phyloP scores from a whole-genome alignment of 2,888 invertebrate genomes.

The Mactromeris polynyma region DNA sequence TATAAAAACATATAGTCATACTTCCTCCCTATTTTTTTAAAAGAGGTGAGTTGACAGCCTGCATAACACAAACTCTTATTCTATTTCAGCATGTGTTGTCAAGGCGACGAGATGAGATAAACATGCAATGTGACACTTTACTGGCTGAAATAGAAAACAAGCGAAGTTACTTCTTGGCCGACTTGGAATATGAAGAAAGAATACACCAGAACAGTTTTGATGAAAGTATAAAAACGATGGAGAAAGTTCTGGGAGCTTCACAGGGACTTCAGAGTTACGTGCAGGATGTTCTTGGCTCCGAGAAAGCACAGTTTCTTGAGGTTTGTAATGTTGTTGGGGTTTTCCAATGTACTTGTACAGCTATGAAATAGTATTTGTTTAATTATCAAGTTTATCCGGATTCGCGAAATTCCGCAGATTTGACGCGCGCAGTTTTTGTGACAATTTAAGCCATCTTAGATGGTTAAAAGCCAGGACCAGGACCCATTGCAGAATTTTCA shows the following conservation, averaged over 20 bases:
- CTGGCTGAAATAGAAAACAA: slow-evolving; percentile 84
- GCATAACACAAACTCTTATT: not conserved
- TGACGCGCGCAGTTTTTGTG: too few species aligned
- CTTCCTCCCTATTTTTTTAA: too few species aligned
- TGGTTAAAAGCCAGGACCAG: too few species aligned
- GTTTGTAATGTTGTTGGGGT: slow-evolving; percentile 42
- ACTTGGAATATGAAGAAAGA: slow-evolving; percentile 83
- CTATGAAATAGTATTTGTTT: too few species aligned
- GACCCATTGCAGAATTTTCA: too few species aligned
- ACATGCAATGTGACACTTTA: slow-evolving; percentile 83
- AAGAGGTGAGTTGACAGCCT: too few species aligned
- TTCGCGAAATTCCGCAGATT: too few species aligned
- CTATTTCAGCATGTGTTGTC: slow-evolving; percentile 55
- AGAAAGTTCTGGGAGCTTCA: slow-evolving; percentile 76
- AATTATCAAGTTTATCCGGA: too few species aligned
- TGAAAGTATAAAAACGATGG: slow-evolving; percentile 74
- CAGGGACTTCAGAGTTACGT: slow-evolving; percentile 79
- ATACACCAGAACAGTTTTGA: slow-evolving; percentile 72
- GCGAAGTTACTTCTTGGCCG: slow-evolving; percentile 82
- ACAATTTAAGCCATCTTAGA: too few species aligned
- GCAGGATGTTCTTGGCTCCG: slow-evolving; percentile 78
- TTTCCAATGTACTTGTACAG: not conserved
- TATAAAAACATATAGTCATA: too few species aligned
- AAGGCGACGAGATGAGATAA: slow-evolving; percentile 75
- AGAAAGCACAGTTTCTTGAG: slow-evolving; percentile 76